These are phyloP conservation scores for Carposina sasakii DNA, from an alignment of 1,140 invertebrate genomes.

Conservation along the genomic window DNA sequence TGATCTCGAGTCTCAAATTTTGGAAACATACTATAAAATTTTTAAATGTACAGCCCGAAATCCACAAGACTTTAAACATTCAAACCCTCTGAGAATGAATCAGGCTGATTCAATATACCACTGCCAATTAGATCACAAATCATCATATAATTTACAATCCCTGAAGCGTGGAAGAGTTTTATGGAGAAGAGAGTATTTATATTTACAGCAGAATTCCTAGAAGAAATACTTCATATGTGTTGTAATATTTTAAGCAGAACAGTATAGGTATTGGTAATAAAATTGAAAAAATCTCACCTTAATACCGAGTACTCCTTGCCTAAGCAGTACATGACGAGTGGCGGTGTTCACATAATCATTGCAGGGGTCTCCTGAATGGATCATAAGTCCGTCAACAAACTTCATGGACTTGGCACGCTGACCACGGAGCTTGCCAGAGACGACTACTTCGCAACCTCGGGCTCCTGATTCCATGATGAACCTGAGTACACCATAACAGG, in stretches of 20 bases:
- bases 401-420: conserved; percentile 99
- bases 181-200: conserved; percentile 15
- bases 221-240: too few species aligned
- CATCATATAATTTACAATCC: conserved; percentile 41
- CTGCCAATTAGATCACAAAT: conserved; percentile 53
- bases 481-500: conserved; percentile 98
- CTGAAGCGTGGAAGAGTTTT: conserved; percentile 36
- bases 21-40: too few species aligned
- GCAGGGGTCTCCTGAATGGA: conserved; percentile 98
- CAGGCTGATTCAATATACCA: conserved; percentile 39
- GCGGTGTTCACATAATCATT: conserved; percentile 99
- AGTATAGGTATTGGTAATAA: too few species aligned
- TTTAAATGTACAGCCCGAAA: too few species aligned
- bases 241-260: too few species aligned
- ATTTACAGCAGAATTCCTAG: too few species aligned
- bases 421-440: conserved; percentile 98
- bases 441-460: conserved; percentile 97
- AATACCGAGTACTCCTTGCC: conserved; percentile 93
- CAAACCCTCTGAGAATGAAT: not conserved
- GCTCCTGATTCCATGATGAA: conserved; percentile 99
- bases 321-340: conserved; percentile 95
- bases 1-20: too few species aligned
- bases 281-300: conserved; percentile 74
- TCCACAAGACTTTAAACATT: not conserved
- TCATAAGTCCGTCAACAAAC: conserved; percentile 99